Conservation (phyloP, 53 echinoderm and acorn worm species). For the Arbacia lixula region DNA sequence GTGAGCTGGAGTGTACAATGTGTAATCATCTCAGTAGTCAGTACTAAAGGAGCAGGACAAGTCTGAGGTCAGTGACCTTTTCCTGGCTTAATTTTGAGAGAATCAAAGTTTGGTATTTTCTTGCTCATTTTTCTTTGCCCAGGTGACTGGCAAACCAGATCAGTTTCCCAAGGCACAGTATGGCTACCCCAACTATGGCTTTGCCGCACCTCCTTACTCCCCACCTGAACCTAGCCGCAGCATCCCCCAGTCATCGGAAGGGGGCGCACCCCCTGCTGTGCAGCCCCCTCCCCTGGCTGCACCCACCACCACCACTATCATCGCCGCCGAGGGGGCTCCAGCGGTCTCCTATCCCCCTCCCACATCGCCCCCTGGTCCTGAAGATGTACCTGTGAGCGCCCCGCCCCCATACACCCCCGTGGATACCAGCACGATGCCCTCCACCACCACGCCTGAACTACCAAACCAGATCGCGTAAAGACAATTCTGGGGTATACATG, state of each 20-base stretch:
- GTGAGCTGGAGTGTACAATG: too few species aligned
- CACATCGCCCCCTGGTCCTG: neutral
- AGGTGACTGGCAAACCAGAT: constrained; percentile 68
- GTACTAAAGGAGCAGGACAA: too few species aligned
- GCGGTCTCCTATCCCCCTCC: neutral
- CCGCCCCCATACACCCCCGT: constrained; percentile 38
- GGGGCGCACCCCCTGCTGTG: neutral
- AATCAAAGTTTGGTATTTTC: too few species aligned
- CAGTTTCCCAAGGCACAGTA: constrained; percentile 55
- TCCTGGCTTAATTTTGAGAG: too few species aligned
- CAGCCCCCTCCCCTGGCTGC: constrained; percentile 4
- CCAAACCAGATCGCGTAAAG: too few species aligned
- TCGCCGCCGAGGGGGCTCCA: neutral
- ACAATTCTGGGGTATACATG: too few species aligned
- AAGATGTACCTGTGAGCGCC: constrained; percentile 1
- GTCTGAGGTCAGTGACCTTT: too few species aligned
- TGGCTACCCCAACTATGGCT: constrained; percentile 46
- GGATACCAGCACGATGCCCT: neutral
- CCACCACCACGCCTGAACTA: too few species aligned
- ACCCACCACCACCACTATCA: neutral
- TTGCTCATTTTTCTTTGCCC: neutral
- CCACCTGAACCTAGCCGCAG: neutral
- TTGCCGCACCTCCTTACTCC: constrained; percentile 34
- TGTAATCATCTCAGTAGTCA: too few species aligned
- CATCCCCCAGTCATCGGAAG: neutral